Conservation (phyloP, 2,888 invertebrate species). For the Lathronympha strigana region DNA sequence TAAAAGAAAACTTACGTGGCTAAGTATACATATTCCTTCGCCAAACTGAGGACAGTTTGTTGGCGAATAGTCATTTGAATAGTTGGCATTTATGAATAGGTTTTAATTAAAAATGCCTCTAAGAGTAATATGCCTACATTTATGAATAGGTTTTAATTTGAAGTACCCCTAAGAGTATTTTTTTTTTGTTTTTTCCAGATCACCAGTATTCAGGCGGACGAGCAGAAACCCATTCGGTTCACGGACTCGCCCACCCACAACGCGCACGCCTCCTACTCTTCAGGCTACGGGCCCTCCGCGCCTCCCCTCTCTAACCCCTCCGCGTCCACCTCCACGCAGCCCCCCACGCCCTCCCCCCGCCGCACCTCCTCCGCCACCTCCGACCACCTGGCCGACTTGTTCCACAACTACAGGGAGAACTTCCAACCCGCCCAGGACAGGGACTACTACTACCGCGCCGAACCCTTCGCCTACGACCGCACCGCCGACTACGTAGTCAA, state of each 20-base stretch:
- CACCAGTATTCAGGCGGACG: slow-evolving; percentile 78
- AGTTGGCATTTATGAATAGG: too few relatives aligned
- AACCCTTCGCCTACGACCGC: slow-evolving; percentile 70
- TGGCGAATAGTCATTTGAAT: too few relatives aligned
- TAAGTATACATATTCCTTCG: too few relatives aligned
- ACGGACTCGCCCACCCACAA: slow-evolving; percentile 90
- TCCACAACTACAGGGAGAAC: slow-evolving; percentile 80
- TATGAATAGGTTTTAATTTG: too few relatives aligned
- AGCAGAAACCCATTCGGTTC: slow-evolving; percentile 87
- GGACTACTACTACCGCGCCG: slow-evolving; percentile 68
- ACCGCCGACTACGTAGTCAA: slow-evolving; percentile 76
- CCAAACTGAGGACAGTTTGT: too few relatives aligned
- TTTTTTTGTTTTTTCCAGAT: slow-evolving; percentile 61
- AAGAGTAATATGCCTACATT: too few relatives aligned
- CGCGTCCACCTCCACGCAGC: slow-evolving; percentile 67
- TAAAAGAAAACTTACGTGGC: too few relatives aligned
- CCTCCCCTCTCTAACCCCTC: slow-evolving; percentile 81
- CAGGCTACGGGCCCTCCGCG: slow-evolving; percentile 79
- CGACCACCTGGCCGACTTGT: slow-evolving; percentile 87
- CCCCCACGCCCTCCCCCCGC: slow-evolving; percentile 87
- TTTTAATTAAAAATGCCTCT: too few relatives aligned
- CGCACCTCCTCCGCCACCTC: slow-evolving; percentile 86
- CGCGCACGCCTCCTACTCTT: slow-evolving; percentile 78
- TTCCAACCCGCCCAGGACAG: slow-evolving; percentile 70
- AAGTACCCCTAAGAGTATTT: neutral